Percentiles rank a stretch among this genome's conserved stretches.
These are phyloP conservation scores for Drosophila acutilabella DNA, from an alignment of 2,888 invertebrate genomes.

Conservation along the genomic window DNA sequence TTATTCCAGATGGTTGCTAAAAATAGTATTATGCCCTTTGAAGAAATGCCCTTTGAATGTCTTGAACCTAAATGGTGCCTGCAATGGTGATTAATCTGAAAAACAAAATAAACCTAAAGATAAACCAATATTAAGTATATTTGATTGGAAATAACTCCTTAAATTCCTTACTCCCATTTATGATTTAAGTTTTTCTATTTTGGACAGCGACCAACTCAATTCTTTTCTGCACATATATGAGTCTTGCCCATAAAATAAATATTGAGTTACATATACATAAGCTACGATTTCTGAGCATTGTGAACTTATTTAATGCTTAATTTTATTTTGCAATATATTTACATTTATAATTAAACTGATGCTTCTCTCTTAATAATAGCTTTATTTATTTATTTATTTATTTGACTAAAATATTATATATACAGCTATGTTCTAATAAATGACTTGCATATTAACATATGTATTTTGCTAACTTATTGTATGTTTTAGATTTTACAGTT, in stretches of 20 bases:
- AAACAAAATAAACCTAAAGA: conserved; percentile 87
- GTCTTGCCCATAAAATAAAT: conserved; percentile 66
- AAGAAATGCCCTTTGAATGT: conserved; percentile 5
- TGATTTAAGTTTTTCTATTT: neutral
- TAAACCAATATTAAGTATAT: neutral
- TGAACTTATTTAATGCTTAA: too few species aligned
- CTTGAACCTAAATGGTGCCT: neutral
- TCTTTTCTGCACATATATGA: conserved; percentile 60
- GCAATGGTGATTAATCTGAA: neutral
- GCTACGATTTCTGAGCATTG: too few species aligned
- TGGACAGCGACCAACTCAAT: neutral
- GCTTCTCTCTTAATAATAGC: too few species aligned
- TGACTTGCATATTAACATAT: too few species aligned
- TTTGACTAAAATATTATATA: too few species aligned
- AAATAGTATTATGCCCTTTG: conserved; percentile 54
- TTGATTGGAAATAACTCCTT: neutral
- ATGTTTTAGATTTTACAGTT: too few species aligned
- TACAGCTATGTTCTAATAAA: too few species aligned
- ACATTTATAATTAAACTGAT: too few species aligned
- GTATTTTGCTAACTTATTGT: too few species aligned
- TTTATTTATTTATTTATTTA: too few species aligned
- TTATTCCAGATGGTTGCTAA: conserved; percentile 46
- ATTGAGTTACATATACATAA: too few species aligned
- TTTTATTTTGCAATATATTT: too few species aligned
- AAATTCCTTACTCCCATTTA: conserved; percentile 6